phyloP scores from a whole-genome alignment of 2,113 vertebrate genomes.

The Plestiodon gilberti region DNA sequence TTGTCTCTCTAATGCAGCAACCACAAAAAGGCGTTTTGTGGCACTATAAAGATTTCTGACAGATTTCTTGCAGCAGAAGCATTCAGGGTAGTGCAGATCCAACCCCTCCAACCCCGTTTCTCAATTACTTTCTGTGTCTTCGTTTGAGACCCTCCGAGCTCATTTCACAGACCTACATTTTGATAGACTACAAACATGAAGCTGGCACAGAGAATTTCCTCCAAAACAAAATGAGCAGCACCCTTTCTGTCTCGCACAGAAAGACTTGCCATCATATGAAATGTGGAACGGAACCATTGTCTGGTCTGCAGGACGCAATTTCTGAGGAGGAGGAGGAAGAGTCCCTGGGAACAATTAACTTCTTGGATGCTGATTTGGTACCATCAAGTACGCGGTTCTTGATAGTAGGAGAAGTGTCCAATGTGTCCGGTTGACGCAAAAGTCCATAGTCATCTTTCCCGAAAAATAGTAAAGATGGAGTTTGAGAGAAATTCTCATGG shows the following conservation, averaged over 20 bases:
- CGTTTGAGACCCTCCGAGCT: neutral
- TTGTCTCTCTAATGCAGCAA: too few relatives aligned
- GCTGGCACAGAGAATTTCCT: too few relatives aligned
- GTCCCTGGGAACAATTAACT: neutral
- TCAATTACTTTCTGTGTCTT: too few relatives aligned
- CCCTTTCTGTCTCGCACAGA: neutral
- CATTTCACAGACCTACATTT: neutral
- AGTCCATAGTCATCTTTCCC: neutral
- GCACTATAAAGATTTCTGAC: too few relatives aligned
- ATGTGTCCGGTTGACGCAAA: neutral
- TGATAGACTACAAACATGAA: neutral
- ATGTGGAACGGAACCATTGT: neutral
- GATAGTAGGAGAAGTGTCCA: slow-evolving; percentile 19
- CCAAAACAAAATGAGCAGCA: too few relatives aligned
- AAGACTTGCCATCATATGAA: neutral
- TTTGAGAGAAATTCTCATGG: rapidly evolving
- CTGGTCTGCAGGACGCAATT: neutral
- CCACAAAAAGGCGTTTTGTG: too few relatives aligned
- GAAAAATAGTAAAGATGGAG: rapidly evolving
- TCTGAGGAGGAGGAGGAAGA: neutral
- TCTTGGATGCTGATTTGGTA: neutral
- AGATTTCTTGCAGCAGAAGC: too few relatives aligned
- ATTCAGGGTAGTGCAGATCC: too few relatives aligned
- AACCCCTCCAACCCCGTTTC: too few relatives aligned
- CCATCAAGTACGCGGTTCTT: neutral